These are phyloP conservation scores for Pachymerium ferrugineum DNA, from an alignment of 2,888 invertebrate genomes.

Conservation along the genomic window DNA sequence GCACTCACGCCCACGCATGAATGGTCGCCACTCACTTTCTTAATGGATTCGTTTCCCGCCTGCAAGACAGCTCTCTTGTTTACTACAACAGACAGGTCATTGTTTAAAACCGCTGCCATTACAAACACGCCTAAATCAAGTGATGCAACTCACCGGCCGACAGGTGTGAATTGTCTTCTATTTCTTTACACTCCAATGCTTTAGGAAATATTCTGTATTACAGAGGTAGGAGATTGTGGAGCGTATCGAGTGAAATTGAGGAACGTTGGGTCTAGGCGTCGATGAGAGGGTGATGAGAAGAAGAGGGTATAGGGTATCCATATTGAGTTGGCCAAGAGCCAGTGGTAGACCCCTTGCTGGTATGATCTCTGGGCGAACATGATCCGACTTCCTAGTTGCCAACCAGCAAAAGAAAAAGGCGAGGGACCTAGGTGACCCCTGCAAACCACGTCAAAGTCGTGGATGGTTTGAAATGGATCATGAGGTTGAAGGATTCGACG, in stretches of 20 bases:
- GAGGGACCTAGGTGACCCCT: neutral
- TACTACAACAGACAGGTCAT: neutral
- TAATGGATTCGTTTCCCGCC: slow-evolving; percentile 5
- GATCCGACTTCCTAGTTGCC: slow-evolving; percentile 13
- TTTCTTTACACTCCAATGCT: neutral
- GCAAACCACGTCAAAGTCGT: neutral
- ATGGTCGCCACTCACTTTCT: slow-evolving; percentile 9
- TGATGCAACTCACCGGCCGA: neutral
- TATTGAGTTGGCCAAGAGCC: slow-evolving; percentile 2
- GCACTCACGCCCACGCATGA: slow-evolving; percentile 12
- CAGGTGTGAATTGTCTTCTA: neutral
- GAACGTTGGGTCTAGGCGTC: too few relatives aligned
- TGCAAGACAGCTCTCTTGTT: neutral
- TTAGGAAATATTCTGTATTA: too few relatives aligned
- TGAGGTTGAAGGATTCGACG: too few relatives aligned
- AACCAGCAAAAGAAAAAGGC: neutral
- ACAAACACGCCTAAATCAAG: neutral
- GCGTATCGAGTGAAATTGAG: too few relatives aligned
- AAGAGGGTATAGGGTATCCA: neutral
- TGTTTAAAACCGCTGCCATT: slow-evolving; percentile 1
- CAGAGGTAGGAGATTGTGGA: too few relatives aligned
- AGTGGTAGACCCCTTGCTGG: neutral
- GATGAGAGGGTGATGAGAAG: neutral
- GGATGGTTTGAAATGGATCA: neutral
- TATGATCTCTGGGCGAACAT: neutral